phyloP scores from a whole-genome alignment of 2,113 vertebrate species.

The Smithornis capensis region DNA sequence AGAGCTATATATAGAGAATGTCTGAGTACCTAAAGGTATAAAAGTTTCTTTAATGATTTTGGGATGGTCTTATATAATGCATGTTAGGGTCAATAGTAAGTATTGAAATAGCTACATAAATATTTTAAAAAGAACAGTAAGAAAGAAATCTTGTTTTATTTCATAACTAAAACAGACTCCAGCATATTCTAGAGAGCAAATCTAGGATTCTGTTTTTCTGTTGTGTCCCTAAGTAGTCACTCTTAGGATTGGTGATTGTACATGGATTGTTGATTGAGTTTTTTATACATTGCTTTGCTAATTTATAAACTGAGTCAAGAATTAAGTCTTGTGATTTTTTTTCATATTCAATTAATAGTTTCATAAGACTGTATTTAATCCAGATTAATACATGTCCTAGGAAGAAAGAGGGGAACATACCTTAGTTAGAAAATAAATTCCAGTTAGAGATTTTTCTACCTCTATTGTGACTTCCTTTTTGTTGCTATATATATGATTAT shows the following conservation, averaged over 20 bases:
- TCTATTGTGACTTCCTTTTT: neutral
- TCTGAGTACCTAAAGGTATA: neutral
- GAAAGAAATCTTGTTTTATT: neutral
- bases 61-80: neutral
- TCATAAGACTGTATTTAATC: neutral
- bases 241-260: neutral
- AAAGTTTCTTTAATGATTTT: neutral
- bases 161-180: neutral
- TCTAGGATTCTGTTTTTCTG: neutral
- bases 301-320: neutral
- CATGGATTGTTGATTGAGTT: neutral
- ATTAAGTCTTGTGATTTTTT: neutral
- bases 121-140: neutral
- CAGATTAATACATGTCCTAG: neutral
- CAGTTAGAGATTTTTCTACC: neutral
- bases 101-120: neutral
- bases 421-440: neutral
- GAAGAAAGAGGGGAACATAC: neutral
- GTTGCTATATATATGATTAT: neutral
- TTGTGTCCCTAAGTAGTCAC: neutral
- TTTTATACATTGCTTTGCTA: neutral
- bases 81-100: neutral
- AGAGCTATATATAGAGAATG: neutral
- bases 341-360: neutral
- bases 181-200: neutral